Conservation (phyloP, 1,140 invertebrate species). For the Caenorhabditis remanei region DNA sequence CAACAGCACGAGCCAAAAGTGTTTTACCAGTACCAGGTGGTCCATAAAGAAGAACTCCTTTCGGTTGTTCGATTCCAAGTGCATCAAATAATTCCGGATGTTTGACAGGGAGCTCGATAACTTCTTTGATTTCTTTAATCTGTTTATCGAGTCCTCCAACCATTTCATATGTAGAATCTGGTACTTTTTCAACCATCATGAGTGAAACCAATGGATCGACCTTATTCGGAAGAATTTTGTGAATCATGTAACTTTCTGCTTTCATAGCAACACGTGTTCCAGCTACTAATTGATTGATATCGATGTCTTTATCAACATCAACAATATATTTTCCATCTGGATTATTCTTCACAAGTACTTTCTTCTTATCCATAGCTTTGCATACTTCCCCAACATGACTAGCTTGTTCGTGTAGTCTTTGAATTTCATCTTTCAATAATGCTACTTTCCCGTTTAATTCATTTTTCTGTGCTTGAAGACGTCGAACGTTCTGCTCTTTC, state of each 20-base stretch:
- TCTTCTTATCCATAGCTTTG: conserved; percentile 99
- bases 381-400: conserved; percentile 99
- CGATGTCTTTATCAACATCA: conserved; percentile 98
- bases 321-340: conserved; percentile 99
- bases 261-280: conserved; percentile 96
- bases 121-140: conserved; percentile 99
- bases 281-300: conserved; percentile 96
- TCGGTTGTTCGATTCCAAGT: conserved; percentile 97
- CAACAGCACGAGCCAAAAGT: conserved; percentile 93
- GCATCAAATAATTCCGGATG: conserved; percentile 99
- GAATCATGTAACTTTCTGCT: conserved; percentile 98
- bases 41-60: conserved; percentile 96
- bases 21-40: conserved; percentile 97
- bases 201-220: conserved; percentile 96
- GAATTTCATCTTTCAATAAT: conserved; percentile 95
- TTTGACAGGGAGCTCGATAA: conserved; percentile 98
- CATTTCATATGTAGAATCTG: conserved; percentile 99
- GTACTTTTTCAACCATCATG: conserved; percentile 98
- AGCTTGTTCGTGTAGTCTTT: conserved; percentile 97
- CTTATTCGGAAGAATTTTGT: conserved; percentile 99
- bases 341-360: conserved; percentile 97
- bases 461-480: conserved; percentile 97
- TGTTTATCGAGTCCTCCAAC: conserved; percentile 98
- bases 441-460: conserved; percentile 96
- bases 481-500: conserved; percentile 95